Evolutionary conservation across 2,888 invertebrate genomes (phyloP).

Genomic region (Candidula unifasciata): DNA sequence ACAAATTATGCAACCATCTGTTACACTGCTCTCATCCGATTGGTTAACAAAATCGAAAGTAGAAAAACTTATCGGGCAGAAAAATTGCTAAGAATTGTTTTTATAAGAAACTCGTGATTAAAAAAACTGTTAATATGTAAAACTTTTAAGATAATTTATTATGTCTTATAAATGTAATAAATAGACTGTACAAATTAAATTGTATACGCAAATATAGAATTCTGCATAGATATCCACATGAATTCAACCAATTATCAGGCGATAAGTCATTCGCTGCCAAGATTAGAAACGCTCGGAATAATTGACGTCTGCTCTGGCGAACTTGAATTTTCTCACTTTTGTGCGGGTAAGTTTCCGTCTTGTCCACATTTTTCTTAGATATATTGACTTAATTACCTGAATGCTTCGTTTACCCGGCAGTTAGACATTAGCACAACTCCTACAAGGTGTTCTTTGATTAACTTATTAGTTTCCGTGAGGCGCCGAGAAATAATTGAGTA

Average conservation of each 20-base stretch:
- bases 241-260: background rate
- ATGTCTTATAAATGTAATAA: too few relatives aligned
- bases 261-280: background rate
- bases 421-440: background rate
- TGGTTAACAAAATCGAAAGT: conserved; percentile 13
- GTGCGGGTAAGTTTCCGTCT: background rate
- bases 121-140: background rate
- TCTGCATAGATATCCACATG: background rate
- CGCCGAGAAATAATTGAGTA: conserved; percentile 64
- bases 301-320: background rate
- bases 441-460: background rate
- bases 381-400: background rate
- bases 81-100: background rate
- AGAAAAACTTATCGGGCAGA: conserved; percentile 9
- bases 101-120: background rate
- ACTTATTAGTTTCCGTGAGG: conserved; percentile 60
- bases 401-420: background rate
- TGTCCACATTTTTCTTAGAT: background rate
- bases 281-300: conserved; percentile 38
- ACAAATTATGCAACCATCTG: background rate
- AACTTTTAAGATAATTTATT: too few relatives aligned
- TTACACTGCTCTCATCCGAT: background rate
- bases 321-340: conserved; percentile 3
- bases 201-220: background rate
- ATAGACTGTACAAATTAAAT: background rate